Percentiles rank a stretch among this genome's conserved stretches.
Conservation (phyloP, 2,888 invertebrate species). For the Macaria liturata region DNA sequence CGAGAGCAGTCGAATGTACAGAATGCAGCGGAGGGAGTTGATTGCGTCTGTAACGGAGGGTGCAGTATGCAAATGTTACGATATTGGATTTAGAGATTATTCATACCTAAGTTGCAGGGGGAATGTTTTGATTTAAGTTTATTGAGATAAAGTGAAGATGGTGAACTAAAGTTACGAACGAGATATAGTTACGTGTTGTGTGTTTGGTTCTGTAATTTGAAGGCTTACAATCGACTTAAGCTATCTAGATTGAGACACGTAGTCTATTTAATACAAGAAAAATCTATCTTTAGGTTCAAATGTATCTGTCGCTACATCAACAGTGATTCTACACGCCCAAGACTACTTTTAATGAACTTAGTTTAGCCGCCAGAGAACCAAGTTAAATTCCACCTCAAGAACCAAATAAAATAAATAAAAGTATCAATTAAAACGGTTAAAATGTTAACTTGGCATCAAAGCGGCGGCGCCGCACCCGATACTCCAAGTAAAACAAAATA, state of each 20-base stretch:
- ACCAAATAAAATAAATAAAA: constrained; percentile 5
- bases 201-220: too few species aligned
- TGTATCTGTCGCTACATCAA: too few species aligned
- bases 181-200: too few species aligned
- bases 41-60: constrained; percentile 52
- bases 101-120: neutral
- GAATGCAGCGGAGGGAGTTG: constrained; percentile 45
- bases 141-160: neutral
- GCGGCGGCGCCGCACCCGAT: constrained; percentile 24
- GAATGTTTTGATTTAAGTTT: constrained; percentile 7
- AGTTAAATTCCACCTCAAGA: neutral
- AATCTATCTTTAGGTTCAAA: too few species aligned
- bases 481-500: constrained; percentile 39
- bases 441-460: constrained; percentile 11
- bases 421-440: constrained; percentile 6
- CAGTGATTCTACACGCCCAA: too few species aligned
- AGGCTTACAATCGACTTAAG: too few species aligned
- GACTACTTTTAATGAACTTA: too few species aligned
- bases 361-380: too few species aligned
- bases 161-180: neutral
- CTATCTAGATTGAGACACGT: too few species aligned
- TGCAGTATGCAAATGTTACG: constrained; percentile 48
- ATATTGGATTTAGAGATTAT: constrained; percentile 38
- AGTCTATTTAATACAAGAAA: too few species aligned
- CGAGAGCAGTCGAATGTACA: constrained; percentile 55